Conservation (phyloP, 2,797 vertebrate genomes). For the Silurus lanzhouensis region DNA sequence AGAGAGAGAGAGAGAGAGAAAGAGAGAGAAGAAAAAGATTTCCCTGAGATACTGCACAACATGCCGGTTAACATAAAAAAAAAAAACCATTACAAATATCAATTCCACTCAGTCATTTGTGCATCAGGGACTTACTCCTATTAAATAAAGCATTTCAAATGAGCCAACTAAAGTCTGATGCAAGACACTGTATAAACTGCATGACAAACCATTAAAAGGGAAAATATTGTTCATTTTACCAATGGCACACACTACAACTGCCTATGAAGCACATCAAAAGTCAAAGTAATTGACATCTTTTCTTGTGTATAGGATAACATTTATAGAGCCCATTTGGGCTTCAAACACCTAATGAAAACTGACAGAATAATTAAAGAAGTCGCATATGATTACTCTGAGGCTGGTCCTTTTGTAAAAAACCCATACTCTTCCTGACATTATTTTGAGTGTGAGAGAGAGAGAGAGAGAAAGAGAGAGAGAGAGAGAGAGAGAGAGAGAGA, state of each 20-base stretch:
- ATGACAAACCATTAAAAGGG: constrained; percentile 5
- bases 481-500: constrained; percentile 46
- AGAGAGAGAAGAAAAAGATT: background rate
- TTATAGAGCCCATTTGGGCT: constrained; percentile 45
- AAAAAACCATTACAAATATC: background rate
- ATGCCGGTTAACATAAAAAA: background rate
- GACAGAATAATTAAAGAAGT: constrained; percentile 58
- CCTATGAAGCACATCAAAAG: constrained; percentile 35
- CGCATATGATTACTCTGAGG: constrained; percentile 56
- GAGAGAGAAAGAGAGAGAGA: too few relatives aligned
- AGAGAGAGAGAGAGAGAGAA: constrained; percentile 21
- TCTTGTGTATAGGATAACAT: constrained; percentile 50
- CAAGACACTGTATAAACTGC: background rate
- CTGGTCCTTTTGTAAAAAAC: constrained; percentile 38
- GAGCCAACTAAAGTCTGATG: background rate
- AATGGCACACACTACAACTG: constrained; percentile 24
- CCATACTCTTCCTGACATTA: constrained; percentile 47
- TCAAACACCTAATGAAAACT: constrained; percentile 54
- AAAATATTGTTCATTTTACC: background rate
- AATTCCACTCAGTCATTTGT: background rate
- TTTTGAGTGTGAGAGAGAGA: background rate
- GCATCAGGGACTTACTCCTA: background rate
- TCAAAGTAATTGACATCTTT: constrained; percentile 47
- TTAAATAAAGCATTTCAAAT: background rate
- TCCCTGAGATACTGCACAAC: background rate